phyloP scores from a whole-genome alignment of 2,113 vertebrate genomes.

The Charina bottae region DNA sequence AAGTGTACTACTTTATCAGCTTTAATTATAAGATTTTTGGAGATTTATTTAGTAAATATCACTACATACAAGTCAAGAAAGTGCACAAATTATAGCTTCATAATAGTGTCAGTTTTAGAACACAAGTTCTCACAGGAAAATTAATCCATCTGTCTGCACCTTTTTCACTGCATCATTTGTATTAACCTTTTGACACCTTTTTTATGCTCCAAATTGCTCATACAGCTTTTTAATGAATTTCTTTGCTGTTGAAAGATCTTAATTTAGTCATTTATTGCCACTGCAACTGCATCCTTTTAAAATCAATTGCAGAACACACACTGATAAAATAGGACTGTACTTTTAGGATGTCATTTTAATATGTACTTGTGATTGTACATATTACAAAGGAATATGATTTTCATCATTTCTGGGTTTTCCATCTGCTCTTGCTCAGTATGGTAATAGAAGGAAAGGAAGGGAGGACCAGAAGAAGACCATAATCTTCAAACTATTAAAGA shows the following conservation, averaged over 20 bases:
- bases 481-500: not conserved
- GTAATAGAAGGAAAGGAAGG: not conserved
- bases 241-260: slow-evolving; percentile 44
- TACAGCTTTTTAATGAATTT: slow-evolving; percentile 64
- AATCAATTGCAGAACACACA: not conserved
- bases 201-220: slow-evolving; percentile 57
- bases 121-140: slow-evolving; percentile 62
- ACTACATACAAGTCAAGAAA: slow-evolving; percentile 61
- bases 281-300: not conserved
- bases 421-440: not conserved
- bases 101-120: slow-evolving; percentile 66
- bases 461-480: not conserved
- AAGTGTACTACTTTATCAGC: slow-evolving; percentile 44
- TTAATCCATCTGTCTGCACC: slow-evolving; percentile 74
- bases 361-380: not conserved
- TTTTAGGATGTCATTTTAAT: not conserved
- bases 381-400: not conserved
- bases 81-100: slow-evolving; percentile 66
- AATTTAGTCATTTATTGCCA: slow-evolving; percentile 31
- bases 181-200: slow-evolving; percentile 64
- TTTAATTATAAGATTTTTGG: slow-evolving; percentile 48
- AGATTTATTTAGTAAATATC: slow-evolving; percentile 60
- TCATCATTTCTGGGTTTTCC: not conserved
- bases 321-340: not conserved
- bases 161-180: slow-evolving; percentile 59